A percentile compares a stretch with the other conserved stretches of the same genome.
These are phyloP conservation scores for human DNA, from an alignment of 2,113 vertebrate species.

Conservation along the genomic window DNA sequence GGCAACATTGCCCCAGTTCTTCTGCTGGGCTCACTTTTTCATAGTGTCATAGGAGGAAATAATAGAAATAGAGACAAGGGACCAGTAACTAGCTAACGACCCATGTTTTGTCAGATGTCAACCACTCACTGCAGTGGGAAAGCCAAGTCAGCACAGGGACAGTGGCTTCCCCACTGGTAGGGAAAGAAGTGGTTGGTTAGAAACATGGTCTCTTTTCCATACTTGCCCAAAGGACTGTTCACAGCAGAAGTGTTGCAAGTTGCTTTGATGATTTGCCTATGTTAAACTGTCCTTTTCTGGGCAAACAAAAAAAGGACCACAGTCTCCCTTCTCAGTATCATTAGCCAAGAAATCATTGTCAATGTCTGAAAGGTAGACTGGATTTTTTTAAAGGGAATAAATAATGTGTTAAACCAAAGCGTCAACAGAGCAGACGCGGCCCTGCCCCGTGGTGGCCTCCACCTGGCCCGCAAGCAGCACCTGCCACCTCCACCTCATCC, in stretches of 20 bases:
- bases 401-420: background rate
- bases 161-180: too few relatives aligned
- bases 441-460: rapidly evolving
- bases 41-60: background rate
- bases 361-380: background rate
- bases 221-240: background rate
- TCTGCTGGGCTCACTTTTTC: background rate
- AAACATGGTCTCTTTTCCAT: background rate
- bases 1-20: background rate
- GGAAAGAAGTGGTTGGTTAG: background rate
- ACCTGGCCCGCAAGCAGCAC: rapidly evolving
- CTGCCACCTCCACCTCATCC: rapidly evolving
- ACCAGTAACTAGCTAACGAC: background rate
- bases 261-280: background rate
- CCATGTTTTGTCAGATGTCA: rapidly evolving
- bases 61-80: background rate
- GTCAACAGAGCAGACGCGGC: rapidly evolving
- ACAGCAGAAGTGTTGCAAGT: background rate
- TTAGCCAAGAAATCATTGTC: background rate
- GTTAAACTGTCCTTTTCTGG: background rate
- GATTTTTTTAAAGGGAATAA: background rate
- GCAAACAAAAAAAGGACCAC: background rate
- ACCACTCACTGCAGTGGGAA: background rate
- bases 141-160: background rate
- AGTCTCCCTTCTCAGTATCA: background rate